A percentile compares a stretch with the other conserved stretches of the same genome.
Conservation (phyloP, 1,140 invertebrate species). For the Drosophila nigromelanica region DNA sequence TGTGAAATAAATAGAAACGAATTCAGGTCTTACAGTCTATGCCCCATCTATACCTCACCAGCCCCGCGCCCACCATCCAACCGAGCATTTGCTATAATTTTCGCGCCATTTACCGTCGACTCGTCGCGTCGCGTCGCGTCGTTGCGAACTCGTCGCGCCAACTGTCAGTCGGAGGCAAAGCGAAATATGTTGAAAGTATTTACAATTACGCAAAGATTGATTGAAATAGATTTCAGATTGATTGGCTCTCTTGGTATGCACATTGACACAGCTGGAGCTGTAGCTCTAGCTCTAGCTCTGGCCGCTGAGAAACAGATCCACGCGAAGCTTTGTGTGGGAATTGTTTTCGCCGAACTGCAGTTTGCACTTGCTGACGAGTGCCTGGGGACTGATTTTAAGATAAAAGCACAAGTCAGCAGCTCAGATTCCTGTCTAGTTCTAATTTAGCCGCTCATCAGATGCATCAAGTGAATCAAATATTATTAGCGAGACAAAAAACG, state of each 20-base stretch:
- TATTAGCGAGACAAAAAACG: conserved; percentile 4
- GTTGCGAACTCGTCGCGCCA: conserved; percentile 32
- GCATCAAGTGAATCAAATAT: conserved; percentile 10
- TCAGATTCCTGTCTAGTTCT: conserved; percentile 17
- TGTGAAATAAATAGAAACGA: conserved; percentile 83
- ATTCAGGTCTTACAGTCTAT: conserved; percentile 64
- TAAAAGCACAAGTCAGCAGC: conserved; percentile 10
- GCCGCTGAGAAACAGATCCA: conserved; percentile 31
- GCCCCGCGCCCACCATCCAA: background rate
- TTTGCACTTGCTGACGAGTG: conserved; percentile 48
- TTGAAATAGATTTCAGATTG: conserved; percentile 82
- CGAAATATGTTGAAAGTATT: conserved; percentile 81
- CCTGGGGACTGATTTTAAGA: conserved; percentile 39
- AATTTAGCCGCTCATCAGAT: conserved; percentile 10
- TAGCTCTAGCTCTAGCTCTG: conserved; percentile 12
- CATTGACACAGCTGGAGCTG: conserved; percentile 45
- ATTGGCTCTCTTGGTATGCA: conserved; percentile 77
- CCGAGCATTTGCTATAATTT: conserved; percentile 78
- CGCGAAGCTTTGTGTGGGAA: conserved; percentile 42
- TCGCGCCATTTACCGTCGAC: conserved; percentile 73
- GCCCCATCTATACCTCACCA: background rate
- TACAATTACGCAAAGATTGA: conserved; percentile 82
- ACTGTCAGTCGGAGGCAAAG: conserved; percentile 43
- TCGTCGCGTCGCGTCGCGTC: conserved; percentile 3
- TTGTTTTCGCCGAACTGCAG: conserved; percentile 34